A percentile compares a stretch with the other conserved stretches of the same genome.
Conservation (phyloP, 2,888 invertebrate genomes). For the Athripsodes cinereus region DNA sequence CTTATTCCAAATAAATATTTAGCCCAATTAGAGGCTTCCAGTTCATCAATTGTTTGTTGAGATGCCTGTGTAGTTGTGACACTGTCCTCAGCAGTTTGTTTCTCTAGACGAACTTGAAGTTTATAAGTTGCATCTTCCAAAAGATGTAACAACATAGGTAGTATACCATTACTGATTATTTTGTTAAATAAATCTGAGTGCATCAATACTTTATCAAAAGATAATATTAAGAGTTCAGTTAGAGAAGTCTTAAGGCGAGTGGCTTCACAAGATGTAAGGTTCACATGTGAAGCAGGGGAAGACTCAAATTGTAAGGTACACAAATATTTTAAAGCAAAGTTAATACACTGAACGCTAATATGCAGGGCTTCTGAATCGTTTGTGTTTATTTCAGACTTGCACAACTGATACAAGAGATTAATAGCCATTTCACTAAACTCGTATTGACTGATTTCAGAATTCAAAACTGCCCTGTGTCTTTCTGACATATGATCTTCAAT, state of each 20-base stretch:
- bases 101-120: constrained; percentile 20
- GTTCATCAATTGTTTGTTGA: constrained; percentile 3
- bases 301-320: constrained; percentile 56
- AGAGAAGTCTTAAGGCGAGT: constrained; percentile 50
- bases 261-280: constrained; percentile 37
- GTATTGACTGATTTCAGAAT: constrained; percentile 47
- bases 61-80: background rate
- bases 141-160: constrained; percentile 56
- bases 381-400: constrained; percentile 47
- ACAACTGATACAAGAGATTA: constrained; percentile 49
- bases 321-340: constrained; percentile 54
- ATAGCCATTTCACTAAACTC: constrained; percentile 54
- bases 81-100: background rate
- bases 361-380: constrained; percentile 49
- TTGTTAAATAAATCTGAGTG: constrained; percentile 50
- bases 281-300: constrained; percentile 35
- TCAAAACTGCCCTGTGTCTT: constrained; percentile 46
- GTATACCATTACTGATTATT: constrained; percentile 52
- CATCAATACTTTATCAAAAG: constrained; percentile 49
- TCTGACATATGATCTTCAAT: constrained; percentile 51
- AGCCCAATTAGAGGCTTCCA: constrained; percentile 47
- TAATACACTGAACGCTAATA: constrained; percentile 53
- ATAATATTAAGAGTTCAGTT: constrained; percentile 51
- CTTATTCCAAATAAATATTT: constrained; percentile 56
- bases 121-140: constrained; percentile 52